Percentiles rank a stretch among this genome's conserved stretches.
These are phyloP conservation scores for Ochropleura plecta DNA, from an alignment of 2,888 invertebrate genomes.

Conservation along the genomic window DNA sequence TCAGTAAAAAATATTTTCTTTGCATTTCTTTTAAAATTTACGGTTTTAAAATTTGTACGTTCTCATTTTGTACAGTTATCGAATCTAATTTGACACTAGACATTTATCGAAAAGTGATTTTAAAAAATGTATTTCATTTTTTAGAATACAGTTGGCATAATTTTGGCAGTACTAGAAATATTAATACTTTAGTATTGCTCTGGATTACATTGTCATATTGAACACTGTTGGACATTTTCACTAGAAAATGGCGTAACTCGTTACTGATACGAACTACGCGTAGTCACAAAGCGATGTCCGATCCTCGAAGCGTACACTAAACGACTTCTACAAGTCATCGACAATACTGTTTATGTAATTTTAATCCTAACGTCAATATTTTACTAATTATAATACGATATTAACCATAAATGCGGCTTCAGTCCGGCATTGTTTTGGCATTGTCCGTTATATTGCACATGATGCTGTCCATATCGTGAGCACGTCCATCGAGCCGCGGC, in stretches of 20 bases:
- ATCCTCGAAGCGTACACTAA: constrained; percentile 84
- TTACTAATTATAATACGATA: constrained; percentile 89
- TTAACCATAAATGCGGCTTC: constrained; percentile 84
- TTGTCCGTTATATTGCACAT: constrained; percentile 89
- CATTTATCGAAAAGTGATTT: constrained; percentile 88
- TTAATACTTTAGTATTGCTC: constrained; percentile 91
- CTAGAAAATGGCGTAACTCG: constrained; percentile 77
- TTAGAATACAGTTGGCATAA: constrained; percentile 90
- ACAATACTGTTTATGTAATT: constrained; percentile 89
- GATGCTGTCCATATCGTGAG: constrained; percentile 77
- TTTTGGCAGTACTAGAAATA: constrained; percentile 90
- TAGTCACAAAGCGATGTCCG: constrained; percentile 81
- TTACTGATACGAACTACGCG: constrained; percentile 58
- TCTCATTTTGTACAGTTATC: constrained; percentile 89
- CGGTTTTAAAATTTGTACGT: constrained; percentile 90
- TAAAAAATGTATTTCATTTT: constrained; percentile 83
- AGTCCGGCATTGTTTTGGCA: constrained; percentile 85
- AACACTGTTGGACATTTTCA: constrained; percentile 85
- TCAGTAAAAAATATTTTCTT: constrained; percentile 90
- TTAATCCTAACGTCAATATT: constrained; percentile 89
- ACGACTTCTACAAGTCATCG: constrained; percentile 79
- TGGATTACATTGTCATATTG: constrained; percentile 90
- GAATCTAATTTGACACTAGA: constrained; percentile 91
- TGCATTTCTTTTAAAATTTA: constrained; percentile 84
- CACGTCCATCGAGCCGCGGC: constrained; percentile 69